Base-by-base conservation (phyloP, 2,113 vertebrate genomes). In the Patagioenas fasciata region DNA sequence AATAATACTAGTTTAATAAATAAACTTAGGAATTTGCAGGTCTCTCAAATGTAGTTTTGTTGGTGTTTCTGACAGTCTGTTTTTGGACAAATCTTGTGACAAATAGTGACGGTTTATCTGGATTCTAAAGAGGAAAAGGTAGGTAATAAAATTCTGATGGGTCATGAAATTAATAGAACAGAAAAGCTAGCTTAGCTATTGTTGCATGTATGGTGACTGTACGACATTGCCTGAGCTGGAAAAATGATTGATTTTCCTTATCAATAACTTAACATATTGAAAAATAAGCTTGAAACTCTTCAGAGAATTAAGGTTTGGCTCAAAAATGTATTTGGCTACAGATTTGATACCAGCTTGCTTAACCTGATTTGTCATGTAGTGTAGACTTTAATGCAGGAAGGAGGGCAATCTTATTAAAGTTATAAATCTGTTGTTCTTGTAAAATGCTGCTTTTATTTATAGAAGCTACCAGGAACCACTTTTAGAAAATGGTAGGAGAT, bases 381-480 rank as follows among this genome's bases (percentile, higher is more conserved):
- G 53, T 83, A 84, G 80, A 73, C 44, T 66, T 56, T 62, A 93
- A 72, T 89, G 71, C 77, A 86, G 93, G 75, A 91, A 93, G 74
- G 48, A 95, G 38, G 32, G 38, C 54, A 58, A 69, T 69, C 80
- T 96, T 91, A 95, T 95, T 95, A 91, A 94, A 91, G 79, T 80
- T 95, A 83, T 95, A 94, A 97, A 90, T 95, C 94, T 95, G 60
- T 85, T 94, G 28, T 93, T 96, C 85, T 66, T 91, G 79, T 94
- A 88, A 96, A 92, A 94, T 77, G 48, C 36, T 86, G 58, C 34
- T 91, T 96, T 94, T 91, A 89, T 88, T 91, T 95, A 54, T 96
- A 44, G 25, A 87, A 85, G 66, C 67, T 50, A 85, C 38, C 38
- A 85, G n/a, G 42, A 96, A 11, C 31, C 53, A 58, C 50, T 96